These are phyloP conservation scores for Dreissena rostriformis DNA, from an alignment of 1,140 invertebrate genomes.

Conservation along the genomic window DNA sequence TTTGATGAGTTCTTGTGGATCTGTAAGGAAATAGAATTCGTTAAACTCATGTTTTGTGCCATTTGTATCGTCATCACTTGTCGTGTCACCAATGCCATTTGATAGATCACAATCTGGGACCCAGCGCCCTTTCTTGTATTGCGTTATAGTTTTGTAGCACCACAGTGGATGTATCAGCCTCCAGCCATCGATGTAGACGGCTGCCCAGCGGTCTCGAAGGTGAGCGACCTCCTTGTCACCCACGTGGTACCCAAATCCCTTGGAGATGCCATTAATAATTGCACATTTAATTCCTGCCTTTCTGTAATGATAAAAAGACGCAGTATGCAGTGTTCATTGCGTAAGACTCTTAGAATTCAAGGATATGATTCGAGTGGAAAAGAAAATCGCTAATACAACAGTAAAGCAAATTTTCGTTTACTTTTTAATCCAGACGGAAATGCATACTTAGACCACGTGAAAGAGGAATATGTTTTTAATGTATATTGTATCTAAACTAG, in stretches of 20 bases:
- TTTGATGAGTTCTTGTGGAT: constrained; percentile 30
- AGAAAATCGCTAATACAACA: no score
- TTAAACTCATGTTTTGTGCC: constrained; percentile 33
- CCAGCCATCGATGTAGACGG: constrained; percentile 68
- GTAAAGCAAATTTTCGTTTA: no score
- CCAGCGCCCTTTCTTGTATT: constrained; percentile 37
- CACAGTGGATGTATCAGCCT: constrained; percentile 77
- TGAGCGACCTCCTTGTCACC: constrained; percentile 84
- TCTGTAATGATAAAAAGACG: not conserved
- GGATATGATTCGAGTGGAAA: not conserved
- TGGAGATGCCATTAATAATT: constrained; percentile 55
- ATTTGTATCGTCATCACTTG: not conserved
- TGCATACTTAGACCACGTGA: no score
- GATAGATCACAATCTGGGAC: not conserved
- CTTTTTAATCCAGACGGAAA: no score
- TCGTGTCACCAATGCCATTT: not conserved
- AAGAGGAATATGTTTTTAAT: no score
- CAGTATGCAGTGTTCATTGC: not conserved
- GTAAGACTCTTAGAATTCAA: no score
- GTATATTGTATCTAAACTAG: no score
- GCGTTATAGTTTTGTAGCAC: constrained; percentile 62
- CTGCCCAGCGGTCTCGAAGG: constrained; percentile 83
- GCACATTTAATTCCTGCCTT: constrained; percentile 56
- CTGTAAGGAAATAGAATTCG: constrained; percentile 48
- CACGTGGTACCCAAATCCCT: constrained; percentile 58